Evolutionary conservation across 2,113 vertebrate species (phyloP), one percentile per base, ranked within the genome.

Genomic region (Oncorhynchus nerka): DNA sequence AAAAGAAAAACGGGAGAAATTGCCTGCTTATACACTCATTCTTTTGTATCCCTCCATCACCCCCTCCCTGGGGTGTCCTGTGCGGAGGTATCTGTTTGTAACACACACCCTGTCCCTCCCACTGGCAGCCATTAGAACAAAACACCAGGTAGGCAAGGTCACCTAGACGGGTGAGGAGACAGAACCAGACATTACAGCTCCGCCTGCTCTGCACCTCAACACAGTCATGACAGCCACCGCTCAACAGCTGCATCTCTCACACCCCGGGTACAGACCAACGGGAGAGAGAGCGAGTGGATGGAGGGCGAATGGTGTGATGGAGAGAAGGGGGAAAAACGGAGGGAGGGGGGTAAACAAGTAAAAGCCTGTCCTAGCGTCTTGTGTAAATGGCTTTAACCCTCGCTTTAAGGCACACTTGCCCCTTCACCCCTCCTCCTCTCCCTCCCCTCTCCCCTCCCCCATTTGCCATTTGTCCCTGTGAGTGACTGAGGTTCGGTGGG

Each of bases 311-410:
- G 57, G 45, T 49, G 61, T 51, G 78, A 64, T n/a, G 28, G 68
- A 45, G 15, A 28, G 20, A 20, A 13, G 72, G 80, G 80, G 73
- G 30, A 7, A 11, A 49, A 74, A 15, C 4, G 34, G 28, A 13
- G 11, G 45, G 34, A 24, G 85, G 79, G 77, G 77, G 59, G 83
- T 73, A 88, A 93, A 89, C 87, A 93, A 92, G 83, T 71, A 74
- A n/a, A 55, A 93, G 88, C 87, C 87, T 77, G 71, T 84, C 77
- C 61, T 66, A 9, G 22, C 86, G 83, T 92, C 87, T 79, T 88
- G 87, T 88, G 91, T 93, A 93, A 11, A 93, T 93, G 91, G 92
- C 90, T 93, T 93, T 94, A 93, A 93, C 93, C 93, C 90, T 76
- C 90, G 74, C 71, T 81, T 88, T 82, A 87, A 94, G 94, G 91